Evolutionary conservation across 1,140 invertebrate genomes (phyloP).

Genomic region (Cyclargus thomasi): DNA sequence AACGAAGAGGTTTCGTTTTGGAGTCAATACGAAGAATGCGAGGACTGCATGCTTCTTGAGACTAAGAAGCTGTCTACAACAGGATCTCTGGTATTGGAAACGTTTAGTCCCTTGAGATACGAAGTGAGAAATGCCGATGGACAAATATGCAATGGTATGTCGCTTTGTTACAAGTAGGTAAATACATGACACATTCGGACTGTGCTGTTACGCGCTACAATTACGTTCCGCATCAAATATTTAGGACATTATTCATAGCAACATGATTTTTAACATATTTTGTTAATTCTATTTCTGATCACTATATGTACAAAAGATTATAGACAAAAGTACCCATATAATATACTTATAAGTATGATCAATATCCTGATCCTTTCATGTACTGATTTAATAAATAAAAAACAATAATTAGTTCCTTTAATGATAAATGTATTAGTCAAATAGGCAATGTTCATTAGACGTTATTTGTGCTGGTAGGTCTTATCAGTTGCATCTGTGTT

Average conservation of each 20-base stretch:
- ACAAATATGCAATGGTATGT: constrained; percentile 62
- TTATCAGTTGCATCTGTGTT: constrained; percentile 3
- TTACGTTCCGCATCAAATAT: constrained; percentile 10
- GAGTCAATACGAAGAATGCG: constrained; percentile 63
- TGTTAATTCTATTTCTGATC: neutral
- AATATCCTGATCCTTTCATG: too few species aligned
- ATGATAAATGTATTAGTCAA: too few species aligned
- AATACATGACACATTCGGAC: constrained; percentile 9
- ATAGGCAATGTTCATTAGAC: neutral
- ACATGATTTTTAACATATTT: neutral
- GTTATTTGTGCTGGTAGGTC: neutral
- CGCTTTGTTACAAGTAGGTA: constrained; percentile 15
- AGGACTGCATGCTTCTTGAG: constrained; percentile 51
- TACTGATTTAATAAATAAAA: too few species aligned
- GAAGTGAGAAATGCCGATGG: constrained; percentile 41
- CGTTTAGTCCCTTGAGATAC: constrained; percentile 53
- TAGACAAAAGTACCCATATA: neutral
- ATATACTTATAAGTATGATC: too few species aligned
- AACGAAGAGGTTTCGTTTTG: constrained; percentile 45
- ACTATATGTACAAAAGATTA: neutral
- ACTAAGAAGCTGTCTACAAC: constrained; percentile 35
- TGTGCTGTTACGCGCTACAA: constrained; percentile 15
- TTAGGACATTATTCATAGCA: constrained; percentile 6
- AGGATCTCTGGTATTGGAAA: constrained; percentile 42
- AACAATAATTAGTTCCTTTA: too few species aligned